phyloP scores from a whole-genome alignment of 2,797 vertebrate genomes.

The Mallotus villosus region DNA sequence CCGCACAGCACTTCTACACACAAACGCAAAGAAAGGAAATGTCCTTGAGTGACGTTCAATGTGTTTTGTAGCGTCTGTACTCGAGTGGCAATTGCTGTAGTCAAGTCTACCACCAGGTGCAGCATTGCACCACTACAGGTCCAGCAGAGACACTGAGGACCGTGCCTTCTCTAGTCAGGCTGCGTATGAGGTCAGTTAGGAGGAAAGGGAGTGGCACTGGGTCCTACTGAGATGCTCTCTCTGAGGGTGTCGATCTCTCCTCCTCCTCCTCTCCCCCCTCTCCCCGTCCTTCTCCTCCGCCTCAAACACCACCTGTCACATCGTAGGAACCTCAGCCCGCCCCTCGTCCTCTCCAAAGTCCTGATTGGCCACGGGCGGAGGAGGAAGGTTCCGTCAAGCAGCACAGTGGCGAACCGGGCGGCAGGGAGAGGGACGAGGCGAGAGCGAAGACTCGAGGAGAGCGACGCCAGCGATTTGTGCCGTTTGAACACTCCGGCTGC shows the following conservation, averaged over 20 bases:
- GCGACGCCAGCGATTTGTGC: constrained; percentile 80
- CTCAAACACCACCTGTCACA: constrained; percentile 61
- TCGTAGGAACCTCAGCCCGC: constrained; percentile 62
- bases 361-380: constrained; percentile 56
- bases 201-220: background rate
- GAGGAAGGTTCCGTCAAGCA: constrained; percentile 70
- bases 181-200: no score
- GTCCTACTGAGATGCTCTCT: constrained; percentile 30
- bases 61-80: no score
- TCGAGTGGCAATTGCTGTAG: no score
- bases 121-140: background rate
- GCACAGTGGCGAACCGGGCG: constrained; percentile 78
- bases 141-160: background rate
- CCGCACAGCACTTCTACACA: constrained; percentile 16
- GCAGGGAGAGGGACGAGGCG: constrained; percentile 84
- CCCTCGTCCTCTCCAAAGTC: constrained; percentile 77
- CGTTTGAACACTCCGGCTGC: constrained; percentile 33
- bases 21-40: background rate
- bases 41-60: background rate
- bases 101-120: background rate
- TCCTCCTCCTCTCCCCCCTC: constrained; percentile 49
- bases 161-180: no score
- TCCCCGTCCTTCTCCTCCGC: constrained; percentile 63
- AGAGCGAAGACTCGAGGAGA: constrained; percentile 82
- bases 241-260: constrained; percentile 30